These are phyloP conservation scores for Sycophila texana DNA, from an alignment of 2,888 invertebrate species.

Conservation along the genomic window DNA sequence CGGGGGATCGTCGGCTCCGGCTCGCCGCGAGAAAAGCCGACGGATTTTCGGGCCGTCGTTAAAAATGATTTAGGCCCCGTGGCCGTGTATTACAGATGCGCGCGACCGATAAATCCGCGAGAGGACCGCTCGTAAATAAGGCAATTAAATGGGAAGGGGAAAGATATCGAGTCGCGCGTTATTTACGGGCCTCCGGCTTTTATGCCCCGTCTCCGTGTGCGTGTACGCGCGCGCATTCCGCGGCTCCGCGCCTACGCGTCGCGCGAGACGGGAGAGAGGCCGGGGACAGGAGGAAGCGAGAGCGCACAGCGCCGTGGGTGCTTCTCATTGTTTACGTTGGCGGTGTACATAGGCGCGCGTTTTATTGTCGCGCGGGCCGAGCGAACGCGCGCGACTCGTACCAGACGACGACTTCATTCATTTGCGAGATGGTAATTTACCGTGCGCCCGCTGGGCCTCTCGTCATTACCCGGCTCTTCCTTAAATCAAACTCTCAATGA, in stretches of 20 bases:
- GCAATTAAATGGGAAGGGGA: conserved; percentile 51
- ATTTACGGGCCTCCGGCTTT: conserved; percentile 51
- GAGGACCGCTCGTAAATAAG: conserved; percentile 53
- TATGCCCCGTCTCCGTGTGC: conserved; percentile 14
- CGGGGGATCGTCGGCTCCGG: too few species aligned
- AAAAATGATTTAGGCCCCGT: conserved; percentile 53
- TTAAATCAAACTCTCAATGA: too few species aligned
- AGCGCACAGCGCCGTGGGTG: conserved; percentile 10
- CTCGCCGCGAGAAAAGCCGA: conserved; percentile 52
- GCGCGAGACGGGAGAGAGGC: conserved; percentile 3
- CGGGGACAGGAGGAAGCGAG: neutral
- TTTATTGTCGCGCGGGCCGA: conserved; percentile 21
- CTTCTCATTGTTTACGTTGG: conserved; percentile 52
- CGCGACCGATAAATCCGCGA: conserved; percentile 52
- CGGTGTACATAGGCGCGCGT: conserved; percentile 18
- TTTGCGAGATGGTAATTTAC: conserved; percentile 23
- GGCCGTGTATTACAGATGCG: conserved; percentile 34
- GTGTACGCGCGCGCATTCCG: conserved; percentile 11
- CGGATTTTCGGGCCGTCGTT: conserved; percentile 51
- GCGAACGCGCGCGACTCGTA: neutral
- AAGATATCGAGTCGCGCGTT: conserved; percentile 48
- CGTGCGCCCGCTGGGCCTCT: neutral
- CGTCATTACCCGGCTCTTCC: too few species aligned
- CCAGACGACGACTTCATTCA: conserved; percentile 45
- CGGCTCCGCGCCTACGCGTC: conserved; percentile 10